Evolutionary conservation across 2,888 invertebrate genomes (phyloP), one percentile per base, ranked within the genome.

Genomic region (Lacanobia wlatinum): DNA sequence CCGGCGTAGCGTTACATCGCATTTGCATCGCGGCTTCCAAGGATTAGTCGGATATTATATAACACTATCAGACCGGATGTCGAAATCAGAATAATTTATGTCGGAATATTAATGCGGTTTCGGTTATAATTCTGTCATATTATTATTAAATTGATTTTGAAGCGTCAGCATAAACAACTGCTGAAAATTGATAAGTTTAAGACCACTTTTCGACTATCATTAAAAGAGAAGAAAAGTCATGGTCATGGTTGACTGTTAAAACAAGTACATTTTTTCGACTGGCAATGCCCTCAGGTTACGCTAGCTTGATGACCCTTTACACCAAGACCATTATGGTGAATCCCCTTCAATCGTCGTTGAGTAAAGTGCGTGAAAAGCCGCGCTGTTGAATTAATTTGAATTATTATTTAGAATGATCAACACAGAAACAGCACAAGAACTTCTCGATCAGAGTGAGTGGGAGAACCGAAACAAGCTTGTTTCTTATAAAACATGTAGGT

Each of bases 21-120:
- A 80, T 75, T 80, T 75, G 75, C 75, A 75, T 75, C 46, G 53
- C 55, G 58, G 62, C 53, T 68, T 68, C 69, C 23, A 52, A 46
- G 64, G 58, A 62, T 75, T 82, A 82, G 71, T 64, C 53, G 23
- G 60, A 70, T 72, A 83, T 74, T 65, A 76, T 73, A 68, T 77
- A 61, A 65, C 68, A 70, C 62, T 55, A 68, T 68, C 60, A 55
- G 10, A 53, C 28, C 28, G 18, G 21, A 77, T 43, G 34, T 61
- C 40, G 34, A 56, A 75, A 73, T 72, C 43, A 21, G 58, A 70
- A 68, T 73, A 53, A 79, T 76, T 72, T 66, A 72, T 73, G 34
- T 53, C 23, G 3, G 34, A 63, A 67, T 56, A 46, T n/a, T 40
- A 69, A 65, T 73, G 28, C 4, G 18, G 18, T 46, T 67, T 60